A percentile compares a stretch with the other conserved stretches of the same genome.
phyloP scores from a whole-genome alignment of 92 coral and sea anemone species.

The Blastomussa wellsi region DNA sequence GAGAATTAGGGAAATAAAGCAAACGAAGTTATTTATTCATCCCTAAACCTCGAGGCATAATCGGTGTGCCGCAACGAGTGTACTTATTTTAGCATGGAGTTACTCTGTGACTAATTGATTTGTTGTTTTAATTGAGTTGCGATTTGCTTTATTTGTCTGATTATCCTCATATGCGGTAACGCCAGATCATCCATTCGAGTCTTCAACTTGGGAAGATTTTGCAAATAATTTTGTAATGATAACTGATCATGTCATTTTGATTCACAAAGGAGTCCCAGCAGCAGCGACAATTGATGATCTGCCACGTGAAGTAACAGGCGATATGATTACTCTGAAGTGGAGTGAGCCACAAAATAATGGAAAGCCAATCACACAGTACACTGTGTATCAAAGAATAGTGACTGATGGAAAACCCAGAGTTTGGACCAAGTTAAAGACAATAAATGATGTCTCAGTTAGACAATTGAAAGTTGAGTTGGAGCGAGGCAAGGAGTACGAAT shows the following conservation, averaged over 20 bases:
- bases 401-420: background rate
- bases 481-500: slow-evolving; percentile 6
- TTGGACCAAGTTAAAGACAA: background rate
- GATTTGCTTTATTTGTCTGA: background rate
- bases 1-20: no score
- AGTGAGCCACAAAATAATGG: slow-evolving; percentile 14
- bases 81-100: no score
- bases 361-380: slow-evolving; percentile 4
- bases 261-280: background rate
- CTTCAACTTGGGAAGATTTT: background rate
- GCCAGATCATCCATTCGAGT: background rate
- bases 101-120: background rate
- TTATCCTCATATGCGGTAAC: background rate
- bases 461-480: background rate
- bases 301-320: background rate
- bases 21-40: no score
- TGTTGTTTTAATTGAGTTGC: background rate
- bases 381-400: slow-evolving; percentile 15
- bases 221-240: background rate
- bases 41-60: no score
- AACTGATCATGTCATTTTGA: background rate
- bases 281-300: background rate
- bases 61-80: no score
- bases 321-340: background rate
- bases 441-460: background rate